Evolutionary conservation across 2,888 invertebrate species (phyloP), one percentile per base, ranked within the genome.

Genomic region (Icerya purchasi): DNA sequence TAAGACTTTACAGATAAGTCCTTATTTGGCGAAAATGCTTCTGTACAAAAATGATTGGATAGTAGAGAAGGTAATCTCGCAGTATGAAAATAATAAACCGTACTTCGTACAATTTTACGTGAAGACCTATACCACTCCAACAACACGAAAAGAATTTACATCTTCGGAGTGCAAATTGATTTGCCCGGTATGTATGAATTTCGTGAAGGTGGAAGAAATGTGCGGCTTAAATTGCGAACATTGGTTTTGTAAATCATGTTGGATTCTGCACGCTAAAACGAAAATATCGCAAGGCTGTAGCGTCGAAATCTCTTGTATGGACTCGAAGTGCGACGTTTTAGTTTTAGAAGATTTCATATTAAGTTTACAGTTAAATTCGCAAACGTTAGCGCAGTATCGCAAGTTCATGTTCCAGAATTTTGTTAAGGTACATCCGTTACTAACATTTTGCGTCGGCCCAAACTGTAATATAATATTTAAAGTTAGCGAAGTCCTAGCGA

Each of bases 341-440:
- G 91, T 88, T n/a, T 91, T 94, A 5, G 96, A 96, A 76, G 93
- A 94, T 72, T 89, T 96, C 77, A 91, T 93, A 20, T 75, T 93
- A 61, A 83, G 84, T 61, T 79, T 92, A 69, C 78, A 96, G 61
- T 81, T 82, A 59, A 84, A 87, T 68, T 85, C 90, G 51, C 78
- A 80, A 54, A 76, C 92, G 70, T 77, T 91, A 64, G 90, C 92
- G 69, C 87, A 90, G 70, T 98, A 96, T 74, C 91, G 94, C 69
- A 87, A 90, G 68, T 91, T 94, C 72, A 86, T 91, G 69, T 97
- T 96, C 72, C 84, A 86, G 70, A 97, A 97, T 74, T 91, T 92
- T 75, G 93, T 98, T 1, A 88, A 87, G 72, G 86, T 89, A 56
- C 90, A 91, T 73, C 90, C 94, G 63, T 81, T 86, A 70, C 74